phyloP scores from a whole-genome alignment of 2,888 invertebrate species.

The Itoplectis maculator region DNA sequence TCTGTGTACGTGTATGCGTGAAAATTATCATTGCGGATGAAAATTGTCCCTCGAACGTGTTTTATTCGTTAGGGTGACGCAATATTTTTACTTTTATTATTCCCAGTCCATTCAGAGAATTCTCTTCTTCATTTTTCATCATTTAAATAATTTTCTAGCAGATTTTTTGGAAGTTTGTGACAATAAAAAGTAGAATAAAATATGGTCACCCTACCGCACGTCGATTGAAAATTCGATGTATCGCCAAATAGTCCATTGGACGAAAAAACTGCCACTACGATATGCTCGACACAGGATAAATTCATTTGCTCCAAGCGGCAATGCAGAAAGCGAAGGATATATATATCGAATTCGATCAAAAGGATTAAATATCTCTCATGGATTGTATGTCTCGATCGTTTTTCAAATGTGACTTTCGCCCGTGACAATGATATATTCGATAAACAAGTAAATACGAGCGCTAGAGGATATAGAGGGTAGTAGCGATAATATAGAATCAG shows the following conservation, averaged over 20 bases:
- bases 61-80: not conserved
- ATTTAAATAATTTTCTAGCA: no score
- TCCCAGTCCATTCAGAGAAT: no score
- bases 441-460: slow-evolving; percentile 65
- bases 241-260: not conserved
- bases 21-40: not conserved
- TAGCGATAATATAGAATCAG: slow-evolving; percentile 79
- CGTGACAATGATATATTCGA: slow-evolving; percentile 43
- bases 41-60: not conserved
- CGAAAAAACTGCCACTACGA: slow-evolving; percentile 13
- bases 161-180: no score
- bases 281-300: slow-evolving; percentile 7
- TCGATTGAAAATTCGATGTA: not conserved
- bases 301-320: slow-evolving; percentile 77
- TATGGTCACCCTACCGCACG: not conserved
- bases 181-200: no score
- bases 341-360: not conserved
- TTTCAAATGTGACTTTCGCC: not conserved
- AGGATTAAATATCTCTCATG: not conserved
- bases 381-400: not conserved
- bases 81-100: no score
- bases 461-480: slow-evolving; percentile 77
- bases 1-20: not conserved
- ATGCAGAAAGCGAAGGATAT: slow-evolving; percentile 71
- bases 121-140: no score